Base-by-base conservation (phyloP, 2,113 vertebrate genomes). In the Benitochromis conjunctus region DNA sequence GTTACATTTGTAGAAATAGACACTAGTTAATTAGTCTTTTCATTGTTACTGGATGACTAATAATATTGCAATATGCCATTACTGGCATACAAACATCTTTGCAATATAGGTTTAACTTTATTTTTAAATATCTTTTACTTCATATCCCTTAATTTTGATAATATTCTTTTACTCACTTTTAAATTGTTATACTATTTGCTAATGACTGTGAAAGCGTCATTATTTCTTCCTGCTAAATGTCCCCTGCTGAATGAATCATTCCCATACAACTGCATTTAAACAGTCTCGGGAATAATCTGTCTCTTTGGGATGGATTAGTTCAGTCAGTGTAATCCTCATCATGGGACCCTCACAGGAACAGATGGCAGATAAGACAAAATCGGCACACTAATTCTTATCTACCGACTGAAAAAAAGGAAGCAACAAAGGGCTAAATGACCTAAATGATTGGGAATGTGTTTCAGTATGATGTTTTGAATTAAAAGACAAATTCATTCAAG, bases 311-410 rank as follows among this genome's bases (percentile, higher is more conserved):
- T 81, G 92, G 95, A 95, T 95, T 95, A 95, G 80, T 90, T 81
- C 85, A 82, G 54, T 41, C 83, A 71, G 87, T 89, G 83, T 95
- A 95, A 95, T 95, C 94, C 94, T 85, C 88, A 88, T 86, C 92
- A 92, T 92, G 89, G 87, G 60, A 90, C 87, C 87, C 83, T 94
- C 87, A 90, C 82, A 91, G 85, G 92, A 94, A 58, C 95, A 95
- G 95, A 95, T 95, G 95, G 95, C 85, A 92, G 90, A 90, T 89
- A 90, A 92, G 91, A 94, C 83, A 91, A 90, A 94, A 94, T 89
- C 88, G 79, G 69, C 14, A 11, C 86, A 88, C 41, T 93, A 92
- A 92, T 93, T 94, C 94, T 91, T 82, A 82, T 92, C 82, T 18
- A 14, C 84, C 54, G 24, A 79, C 36, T 80, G 60, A 84, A 82